Evolutionary conservation across 1,140 invertebrate species (phyloP).

Genomic region (Neuroterus valhalla): DNA sequence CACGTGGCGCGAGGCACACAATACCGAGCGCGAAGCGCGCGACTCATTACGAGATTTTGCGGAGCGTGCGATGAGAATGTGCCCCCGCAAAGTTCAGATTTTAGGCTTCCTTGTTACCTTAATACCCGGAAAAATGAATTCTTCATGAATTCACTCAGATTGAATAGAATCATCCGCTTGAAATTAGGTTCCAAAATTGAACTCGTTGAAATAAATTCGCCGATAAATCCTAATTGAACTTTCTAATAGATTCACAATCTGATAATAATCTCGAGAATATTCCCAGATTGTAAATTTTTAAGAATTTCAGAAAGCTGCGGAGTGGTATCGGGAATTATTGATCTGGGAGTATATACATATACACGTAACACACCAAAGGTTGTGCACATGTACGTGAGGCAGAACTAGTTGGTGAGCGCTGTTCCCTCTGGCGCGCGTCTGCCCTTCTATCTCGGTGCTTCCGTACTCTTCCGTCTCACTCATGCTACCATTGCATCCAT

Average conservation of each 20-base stretch:
- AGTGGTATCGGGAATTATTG: slow-evolving; percentile 67
- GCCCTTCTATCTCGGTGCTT: slow-evolving; percentile 59
- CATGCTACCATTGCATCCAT: slow-evolving; percentile 6
- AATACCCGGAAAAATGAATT: too few species aligned
- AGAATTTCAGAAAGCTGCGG: slow-evolving; percentile 38
- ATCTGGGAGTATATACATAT: slow-evolving; percentile 50
- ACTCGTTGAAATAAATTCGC: too few species aligned
- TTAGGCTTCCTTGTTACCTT: too few species aligned
- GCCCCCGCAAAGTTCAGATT: too few species aligned
- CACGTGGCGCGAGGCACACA: too few species aligned
- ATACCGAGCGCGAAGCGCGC: too few species aligned
- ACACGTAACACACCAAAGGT: slow-evolving; percentile 22
- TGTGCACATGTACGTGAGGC: slow-evolving; percentile 43
- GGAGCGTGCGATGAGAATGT: too few species aligned
- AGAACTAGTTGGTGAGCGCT: slow-evolving; percentile 62
- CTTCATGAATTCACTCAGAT: too few species aligned
- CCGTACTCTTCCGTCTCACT: slow-evolving; percentile 42
- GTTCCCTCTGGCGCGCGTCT: slow-evolving; percentile 70
- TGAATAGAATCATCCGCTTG: too few species aligned
- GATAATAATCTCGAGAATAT: slow-evolving; percentile 32
- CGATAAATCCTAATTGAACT: background rate
- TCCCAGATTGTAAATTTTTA: slow-evolving; percentile 55
- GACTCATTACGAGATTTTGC: too few species aligned
- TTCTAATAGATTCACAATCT: slow-evolving; percentile 30
- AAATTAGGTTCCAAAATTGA: too few species aligned